Evolutionary conservation across 2,113 vertebrate genomes (phyloP).

Genomic region (Phalacrocorax brasilianus): DNA sequence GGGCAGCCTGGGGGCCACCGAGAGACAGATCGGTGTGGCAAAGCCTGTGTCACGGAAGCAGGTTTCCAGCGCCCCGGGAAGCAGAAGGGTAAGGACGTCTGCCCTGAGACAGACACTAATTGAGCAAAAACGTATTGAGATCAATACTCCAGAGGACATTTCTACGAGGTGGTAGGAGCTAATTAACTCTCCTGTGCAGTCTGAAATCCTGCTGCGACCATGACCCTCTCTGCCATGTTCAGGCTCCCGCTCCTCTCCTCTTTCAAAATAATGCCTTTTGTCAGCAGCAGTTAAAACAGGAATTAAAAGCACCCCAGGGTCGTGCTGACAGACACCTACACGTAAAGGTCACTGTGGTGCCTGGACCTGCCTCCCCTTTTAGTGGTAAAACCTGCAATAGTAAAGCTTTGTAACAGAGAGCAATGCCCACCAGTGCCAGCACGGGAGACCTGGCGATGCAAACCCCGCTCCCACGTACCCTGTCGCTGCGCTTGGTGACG

Average conservation of each 20-base stretch:
- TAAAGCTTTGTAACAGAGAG: rapidly evolving
- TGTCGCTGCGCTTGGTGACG: rapidly evolving
- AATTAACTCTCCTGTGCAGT: neutral
- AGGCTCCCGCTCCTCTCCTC: neutral
- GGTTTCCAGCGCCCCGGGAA: neutral
- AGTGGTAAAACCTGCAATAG: rapidly evolving
- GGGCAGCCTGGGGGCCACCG: rapidly evolving
- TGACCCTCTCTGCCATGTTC: rapidly evolving
- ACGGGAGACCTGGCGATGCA: rapidly evolving
- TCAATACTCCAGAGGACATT: neutral
- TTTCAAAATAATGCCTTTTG: neutral
- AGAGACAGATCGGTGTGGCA: neutral
- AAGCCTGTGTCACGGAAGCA: neutral
- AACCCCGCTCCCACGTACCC: rapidly evolving
- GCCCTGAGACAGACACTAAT: neutral
- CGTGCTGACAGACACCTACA: rapidly evolving
- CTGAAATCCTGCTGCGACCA: neutral
- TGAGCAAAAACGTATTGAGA: neutral
- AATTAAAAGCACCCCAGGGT: neutral
- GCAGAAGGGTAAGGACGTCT: neutral
- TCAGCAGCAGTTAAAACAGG: rapidly evolving
- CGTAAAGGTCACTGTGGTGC: neutral
- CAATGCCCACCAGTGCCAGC: rapidly evolving
- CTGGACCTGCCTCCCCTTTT: too few relatives aligned
- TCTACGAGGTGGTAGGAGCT: rapidly evolving